Percentiles rank a stretch among this genome's conserved stretches.
Conservation (phyloP, 2,797 vertebrate species). For the Poecilia picta region DNA sequence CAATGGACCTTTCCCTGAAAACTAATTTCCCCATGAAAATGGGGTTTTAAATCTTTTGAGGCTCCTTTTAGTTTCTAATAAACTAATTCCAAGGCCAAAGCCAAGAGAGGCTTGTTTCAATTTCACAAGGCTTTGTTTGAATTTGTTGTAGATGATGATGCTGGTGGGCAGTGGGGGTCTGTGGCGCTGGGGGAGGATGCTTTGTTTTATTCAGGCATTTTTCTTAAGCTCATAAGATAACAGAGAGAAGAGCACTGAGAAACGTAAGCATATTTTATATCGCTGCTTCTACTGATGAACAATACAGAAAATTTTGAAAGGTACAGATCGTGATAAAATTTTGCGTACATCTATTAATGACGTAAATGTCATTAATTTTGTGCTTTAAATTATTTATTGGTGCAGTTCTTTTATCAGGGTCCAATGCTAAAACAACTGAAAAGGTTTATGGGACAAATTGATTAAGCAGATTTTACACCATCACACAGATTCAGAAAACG, state of each 20-base stretch:
- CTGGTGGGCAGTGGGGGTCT: constrained; percentile 27
- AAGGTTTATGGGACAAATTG: background rate
- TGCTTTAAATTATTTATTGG: background rate
- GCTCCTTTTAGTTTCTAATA: constrained; percentile 79
- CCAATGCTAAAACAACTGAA: background rate
- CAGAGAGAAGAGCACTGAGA: constrained; percentile 16
- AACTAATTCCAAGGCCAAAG: constrained; percentile 71
- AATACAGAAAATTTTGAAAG: constrained; percentile 25
- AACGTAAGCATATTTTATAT: constrained; percentile 16
- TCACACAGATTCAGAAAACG: background rate
- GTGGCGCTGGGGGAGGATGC: constrained; percentile 9
- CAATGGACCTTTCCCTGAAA: constrained; percentile 71
- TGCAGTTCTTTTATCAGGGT: background rate
- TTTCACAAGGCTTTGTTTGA: constrained; percentile 75
- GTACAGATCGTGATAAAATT: background rate
- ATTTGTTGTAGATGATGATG: constrained; percentile 78
- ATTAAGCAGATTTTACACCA: background rate
- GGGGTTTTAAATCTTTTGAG: constrained; percentile 74
- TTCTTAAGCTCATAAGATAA: constrained; percentile 39
- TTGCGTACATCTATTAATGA: background rate
- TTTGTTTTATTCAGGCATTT: constrained; percentile 62
- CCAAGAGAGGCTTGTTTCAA: constrained; percentile 69
- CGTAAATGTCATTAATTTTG: background rate
- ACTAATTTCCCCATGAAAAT: constrained; percentile 78
- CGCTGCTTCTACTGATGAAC: constrained; percentile 22